Evolutionary conservation across 2,888 invertebrate species (phyloP).

Genomic region (Chydorus sphaericus): DNA sequence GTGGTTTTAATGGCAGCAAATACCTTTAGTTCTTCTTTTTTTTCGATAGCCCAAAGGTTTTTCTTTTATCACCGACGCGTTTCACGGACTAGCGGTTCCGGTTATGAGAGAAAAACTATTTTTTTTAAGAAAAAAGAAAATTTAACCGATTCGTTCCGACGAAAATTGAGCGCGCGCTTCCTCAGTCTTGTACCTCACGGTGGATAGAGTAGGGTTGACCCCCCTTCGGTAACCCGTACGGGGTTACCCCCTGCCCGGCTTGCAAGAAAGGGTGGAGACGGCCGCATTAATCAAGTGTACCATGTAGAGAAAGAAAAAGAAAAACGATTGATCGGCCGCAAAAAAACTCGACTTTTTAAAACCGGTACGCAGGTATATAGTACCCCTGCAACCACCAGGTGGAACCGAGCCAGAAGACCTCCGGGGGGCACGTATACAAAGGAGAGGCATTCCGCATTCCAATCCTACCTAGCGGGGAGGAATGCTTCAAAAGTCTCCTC

Average conservation of each 20-base stretch:
- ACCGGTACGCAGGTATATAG: not conserved
- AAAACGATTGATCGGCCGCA: not conserved
- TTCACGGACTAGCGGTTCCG: not conserved
- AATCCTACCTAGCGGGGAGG: not conserved
- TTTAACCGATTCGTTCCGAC: not conserved
- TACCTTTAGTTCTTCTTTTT: constrained; percentile 1
- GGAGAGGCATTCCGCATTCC: constrained; percentile 5
- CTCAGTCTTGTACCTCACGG: not conserved
- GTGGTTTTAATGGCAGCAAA: constrained; percentile 7
- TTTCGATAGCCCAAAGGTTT: not conserved
- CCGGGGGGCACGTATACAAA: not conserved
- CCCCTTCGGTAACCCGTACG: constrained; percentile 1
- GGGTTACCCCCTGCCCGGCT: too few species aligned
- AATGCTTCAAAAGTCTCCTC: not conserved
- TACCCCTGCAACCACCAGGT: too few species aligned
- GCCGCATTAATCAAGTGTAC: not conserved
- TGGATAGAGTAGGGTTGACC: not conserved
- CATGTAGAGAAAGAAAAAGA: not conserved
- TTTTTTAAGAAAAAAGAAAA: not conserved
- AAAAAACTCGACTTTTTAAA: not conserved
- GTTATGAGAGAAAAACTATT: not conserved
- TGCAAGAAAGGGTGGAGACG: constrained; percentile 4
- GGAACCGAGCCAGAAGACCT: not conserved
- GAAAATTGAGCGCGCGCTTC: constrained; percentile 1
- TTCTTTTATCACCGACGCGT: not conserved